These are phyloP conservation scores for Arothron firmamentum DNA, from an alignment of 2,113 vertebrate species.

Conservation along the genomic window DNA sequence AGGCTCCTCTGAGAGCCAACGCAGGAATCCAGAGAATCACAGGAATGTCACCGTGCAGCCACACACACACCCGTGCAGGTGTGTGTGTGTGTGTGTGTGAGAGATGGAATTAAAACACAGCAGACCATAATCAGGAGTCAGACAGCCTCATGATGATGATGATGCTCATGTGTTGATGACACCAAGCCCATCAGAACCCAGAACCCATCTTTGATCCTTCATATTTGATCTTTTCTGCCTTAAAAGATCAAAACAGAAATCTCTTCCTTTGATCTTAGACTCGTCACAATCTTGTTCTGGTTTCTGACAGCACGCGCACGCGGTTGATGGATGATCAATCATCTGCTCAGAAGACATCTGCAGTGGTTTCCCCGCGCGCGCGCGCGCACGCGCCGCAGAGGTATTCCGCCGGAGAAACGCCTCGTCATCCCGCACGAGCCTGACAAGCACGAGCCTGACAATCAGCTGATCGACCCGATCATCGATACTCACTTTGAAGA, in stretches of 20 bases:
- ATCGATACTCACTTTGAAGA: conserved; percentile 90
- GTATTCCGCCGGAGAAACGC: conserved; percentile 56
- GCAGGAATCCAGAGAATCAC: conserved; percentile 62
- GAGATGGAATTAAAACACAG: too few relatives aligned
- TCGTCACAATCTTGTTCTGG: too few relatives aligned
- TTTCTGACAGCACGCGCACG: neutral
- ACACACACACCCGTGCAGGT: conserved; percentile 11
- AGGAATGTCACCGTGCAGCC: conserved; percentile 56
- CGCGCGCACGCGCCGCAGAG: conserved; percentile 19
- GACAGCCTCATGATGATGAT: neutral
- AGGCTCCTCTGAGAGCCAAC: conserved; percentile 34
- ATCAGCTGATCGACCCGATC: conserved; percentile 2
- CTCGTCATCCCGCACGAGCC: conserved; percentile 48
- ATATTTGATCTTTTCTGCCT: neutral
- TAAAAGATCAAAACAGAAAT: neutral
- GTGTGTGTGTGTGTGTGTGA: neutral
- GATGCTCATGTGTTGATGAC: neutral
- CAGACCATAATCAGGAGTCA: neutral
- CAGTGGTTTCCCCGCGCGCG: conserved; percentile 39
- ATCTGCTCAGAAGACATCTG: conserved; percentile 31
- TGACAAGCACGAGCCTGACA: conserved; percentile 6
- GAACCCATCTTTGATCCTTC: neutral
- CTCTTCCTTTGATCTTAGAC: neutral
- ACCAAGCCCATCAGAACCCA: too few relatives aligned
- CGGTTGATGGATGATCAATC: conserved; percentile 26